These are phyloP conservation scores for Drosophila helvetica DNA, from an alignment of 2,888 invertebrate species.

Conservation along the genomic window DNA sequence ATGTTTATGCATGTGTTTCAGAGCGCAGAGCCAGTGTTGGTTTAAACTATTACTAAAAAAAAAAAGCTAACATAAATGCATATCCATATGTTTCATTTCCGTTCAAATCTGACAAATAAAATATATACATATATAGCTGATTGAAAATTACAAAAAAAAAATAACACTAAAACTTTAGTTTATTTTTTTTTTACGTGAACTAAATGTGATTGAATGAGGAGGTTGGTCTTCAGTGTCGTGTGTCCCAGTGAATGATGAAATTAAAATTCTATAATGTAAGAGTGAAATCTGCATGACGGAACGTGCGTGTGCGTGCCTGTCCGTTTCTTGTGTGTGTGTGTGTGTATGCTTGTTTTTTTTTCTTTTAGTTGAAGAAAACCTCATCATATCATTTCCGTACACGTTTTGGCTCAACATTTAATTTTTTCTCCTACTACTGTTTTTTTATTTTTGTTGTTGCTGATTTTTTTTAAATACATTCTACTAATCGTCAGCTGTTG, in stretches of 20 bases:
- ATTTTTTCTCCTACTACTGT: constrained; percentile 4
- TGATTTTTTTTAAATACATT: constrained; percentile 45
- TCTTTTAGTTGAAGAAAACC: constrained; percentile 32
- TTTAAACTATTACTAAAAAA: constrained; percentile 32
- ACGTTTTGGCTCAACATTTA: not conserved
- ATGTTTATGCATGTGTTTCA: constrained; percentile 7
- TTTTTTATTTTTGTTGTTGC: constrained; percentile 16
- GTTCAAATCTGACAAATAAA: constrained; percentile 2
- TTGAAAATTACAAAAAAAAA: too few species aligned
- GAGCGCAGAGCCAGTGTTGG: constrained; percentile 16
- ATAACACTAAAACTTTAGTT: not conserved
- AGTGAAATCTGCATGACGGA: not conserved
- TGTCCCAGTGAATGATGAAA: not conserved
- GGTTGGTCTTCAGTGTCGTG: not conserved
- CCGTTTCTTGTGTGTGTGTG: constrained; percentile 20
- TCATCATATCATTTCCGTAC: constrained; percentile 23
- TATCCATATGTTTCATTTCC: constrained; percentile 15
- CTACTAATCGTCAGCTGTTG: constrained; percentile 46
- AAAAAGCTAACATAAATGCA: constrained; percentile 48
- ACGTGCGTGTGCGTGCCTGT: constrained; percentile 23
- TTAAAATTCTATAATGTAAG: not conserved
- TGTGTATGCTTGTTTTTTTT: too few species aligned
- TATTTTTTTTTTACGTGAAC: not conserved
- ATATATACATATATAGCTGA: constrained; percentile 9
- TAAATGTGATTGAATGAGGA: not conserved